These are phyloP conservation scores for Calameuta filiformis DNA, from an alignment of 2,888 invertebrate species.

Conservation along the genomic window DNA sequence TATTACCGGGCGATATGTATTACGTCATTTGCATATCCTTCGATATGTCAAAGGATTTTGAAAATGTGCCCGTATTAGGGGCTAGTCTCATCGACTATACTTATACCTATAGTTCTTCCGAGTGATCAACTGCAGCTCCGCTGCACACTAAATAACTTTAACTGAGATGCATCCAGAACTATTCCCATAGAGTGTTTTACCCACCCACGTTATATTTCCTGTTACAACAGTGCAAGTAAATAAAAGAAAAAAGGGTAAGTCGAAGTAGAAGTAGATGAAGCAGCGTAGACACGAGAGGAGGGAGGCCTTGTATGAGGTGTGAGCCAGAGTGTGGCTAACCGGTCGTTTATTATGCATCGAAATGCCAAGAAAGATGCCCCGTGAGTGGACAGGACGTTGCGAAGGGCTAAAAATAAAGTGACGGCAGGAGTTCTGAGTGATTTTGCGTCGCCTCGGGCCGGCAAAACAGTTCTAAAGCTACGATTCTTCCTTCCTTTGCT, in stretches of 20 bases:
- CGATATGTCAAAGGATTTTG: too few relatives aligned
- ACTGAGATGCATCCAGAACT: neutral
- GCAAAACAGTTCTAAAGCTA: conserved; percentile 23
- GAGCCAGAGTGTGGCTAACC: conserved; percentile 58
- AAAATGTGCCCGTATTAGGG: too few relatives aligned
- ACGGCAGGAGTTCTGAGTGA: conserved; percentile 58
- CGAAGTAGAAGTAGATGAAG: neutral
- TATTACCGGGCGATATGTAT: too few relatives aligned
- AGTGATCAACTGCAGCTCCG: neutral
- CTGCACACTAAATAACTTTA: neutral
- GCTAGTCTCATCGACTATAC: too few relatives aligned
- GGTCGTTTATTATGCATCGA: conserved; percentile 66
- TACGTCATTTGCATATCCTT: too few relatives aligned
- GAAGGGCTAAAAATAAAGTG: conserved; percentile 56
- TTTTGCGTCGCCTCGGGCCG: conserved; percentile 59
- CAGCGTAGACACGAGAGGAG: neutral
- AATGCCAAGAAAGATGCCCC: conserved; percentile 63
- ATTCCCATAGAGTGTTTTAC: neutral
- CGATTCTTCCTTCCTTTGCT: neutral
- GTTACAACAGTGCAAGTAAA: neutral
- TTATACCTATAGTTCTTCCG: neutral
- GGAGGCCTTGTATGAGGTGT: conserved; percentile 1
- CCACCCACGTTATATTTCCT: neutral
- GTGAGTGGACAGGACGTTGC: conserved; percentile 63
- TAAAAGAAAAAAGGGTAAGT: neutral